phyloP scores from a whole-genome alignment of 2,888 invertebrate genomes.

The Myopa testacea region DNA sequence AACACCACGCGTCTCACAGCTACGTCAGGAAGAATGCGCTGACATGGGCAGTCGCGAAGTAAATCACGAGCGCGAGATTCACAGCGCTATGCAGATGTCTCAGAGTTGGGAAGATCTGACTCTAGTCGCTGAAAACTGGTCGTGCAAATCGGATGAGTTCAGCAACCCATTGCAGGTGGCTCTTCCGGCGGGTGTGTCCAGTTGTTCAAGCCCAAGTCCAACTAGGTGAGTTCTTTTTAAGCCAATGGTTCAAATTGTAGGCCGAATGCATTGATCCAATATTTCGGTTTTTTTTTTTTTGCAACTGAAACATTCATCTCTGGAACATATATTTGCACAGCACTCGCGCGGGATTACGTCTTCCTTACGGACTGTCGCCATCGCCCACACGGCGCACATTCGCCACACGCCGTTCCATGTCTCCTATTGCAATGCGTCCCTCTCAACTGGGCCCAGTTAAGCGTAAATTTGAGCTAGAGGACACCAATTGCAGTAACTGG shows the following conservation, averaged over 20 bases:
- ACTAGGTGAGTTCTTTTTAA: constrained; percentile 67
- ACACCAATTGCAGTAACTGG: constrained; percentile 62
- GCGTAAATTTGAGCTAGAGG: constrained; percentile 69
- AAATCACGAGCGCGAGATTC: constrained; percentile 91
- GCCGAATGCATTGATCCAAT: constrained; percentile 64
- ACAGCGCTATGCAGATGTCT: constrained; percentile 92
- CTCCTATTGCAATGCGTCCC: constrained; percentile 87
- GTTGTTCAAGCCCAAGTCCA: constrained; percentile 75
- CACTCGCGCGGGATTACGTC: constrained; percentile 63
- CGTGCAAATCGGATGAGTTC: constrained; percentile 71
- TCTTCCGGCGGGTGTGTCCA: constrained; percentile 67
- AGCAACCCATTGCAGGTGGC: constrained; percentile 69
- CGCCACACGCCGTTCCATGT: constrained; percentile 85
- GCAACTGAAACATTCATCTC: not conserved
- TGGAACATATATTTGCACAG: constrained; percentile 39
- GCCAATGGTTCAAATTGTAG: not conserved
- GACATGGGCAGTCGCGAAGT: constrained; percentile 87
- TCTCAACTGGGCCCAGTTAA: constrained; percentile 78
- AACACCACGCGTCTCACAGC: constrained; percentile 87
- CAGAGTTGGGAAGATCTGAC: constrained; percentile 94
- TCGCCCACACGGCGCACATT: constrained; percentile 88
- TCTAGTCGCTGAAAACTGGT: constrained; percentile 75
- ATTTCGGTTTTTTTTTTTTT: constrained; percentile 29
- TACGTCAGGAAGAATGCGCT: constrained; percentile 89
- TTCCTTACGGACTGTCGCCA: constrained; percentile 76